These are phyloP conservation scores for Iselma pallidipennis DNA, from an alignment of 2,888 invertebrate species.

Conservation along the genomic window DNA sequence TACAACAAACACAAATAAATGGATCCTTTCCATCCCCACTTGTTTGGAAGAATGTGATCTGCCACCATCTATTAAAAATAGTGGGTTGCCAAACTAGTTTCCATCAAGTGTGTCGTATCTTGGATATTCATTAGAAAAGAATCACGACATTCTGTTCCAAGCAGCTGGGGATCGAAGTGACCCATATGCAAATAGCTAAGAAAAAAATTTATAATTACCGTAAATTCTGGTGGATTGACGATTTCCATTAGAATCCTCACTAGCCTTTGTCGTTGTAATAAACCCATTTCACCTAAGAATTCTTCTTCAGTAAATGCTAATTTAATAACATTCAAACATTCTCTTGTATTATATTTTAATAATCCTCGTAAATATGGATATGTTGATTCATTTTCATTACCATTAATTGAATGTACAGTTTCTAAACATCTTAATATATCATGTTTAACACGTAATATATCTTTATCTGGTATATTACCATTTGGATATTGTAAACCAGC, in stretches of 20 bases:
- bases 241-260: slow-evolving; percentile 78
- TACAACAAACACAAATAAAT: too few species aligned
- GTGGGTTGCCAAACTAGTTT: too few species aligned
- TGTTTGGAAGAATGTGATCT: too few species aligned
- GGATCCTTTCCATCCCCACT: too few species aligned
- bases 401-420: slow-evolving; percentile 68
- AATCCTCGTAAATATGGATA: slow-evolving; percentile 76
- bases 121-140: too few species aligned
- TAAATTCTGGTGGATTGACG: slow-evolving; percentile 69
- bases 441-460: slow-evolving; percentile 69
- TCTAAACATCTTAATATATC: slow-evolving; percentile 74
- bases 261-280: slow-evolving; percentile 72
- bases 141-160: too few species aligned
- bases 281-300: slow-evolving; percentile 73
- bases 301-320: slow-evolving; percentile 83
- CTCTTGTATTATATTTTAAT: slow-evolving; percentile 80
- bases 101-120: too few species aligned
- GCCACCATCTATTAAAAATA: too few species aligned
- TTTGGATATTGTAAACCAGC: slow-evolving; percentile 83
- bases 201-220: slow-evolving; percentile 65
- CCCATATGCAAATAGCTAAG: too few species aligned
- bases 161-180: too few species aligned
- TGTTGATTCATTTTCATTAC: slow-evolving; percentile 64
- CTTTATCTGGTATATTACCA: slow-evolving; percentile 69
- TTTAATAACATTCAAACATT: slow-evolving; percentile 82